These are phyloP conservation scores for Mastacembelus armatus DNA, from an alignment of 2,797 vertebrate genomes.

Conservation along the genomic window DNA sequence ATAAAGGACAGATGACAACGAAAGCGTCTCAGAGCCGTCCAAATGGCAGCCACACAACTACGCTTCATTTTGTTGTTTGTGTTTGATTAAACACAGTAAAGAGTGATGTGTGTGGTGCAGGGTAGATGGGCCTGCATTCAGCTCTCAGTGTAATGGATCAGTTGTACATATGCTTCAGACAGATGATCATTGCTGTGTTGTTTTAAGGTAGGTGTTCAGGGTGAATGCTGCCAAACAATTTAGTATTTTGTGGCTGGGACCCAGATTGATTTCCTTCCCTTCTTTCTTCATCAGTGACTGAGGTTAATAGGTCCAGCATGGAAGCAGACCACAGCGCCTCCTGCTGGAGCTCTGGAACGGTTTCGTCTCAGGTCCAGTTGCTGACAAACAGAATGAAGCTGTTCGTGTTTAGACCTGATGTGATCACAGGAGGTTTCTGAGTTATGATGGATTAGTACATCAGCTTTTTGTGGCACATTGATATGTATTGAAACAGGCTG, in stretches of 20 bases:
- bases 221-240: conserved; percentile 51
- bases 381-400: neutral
- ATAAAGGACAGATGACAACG: conserved; percentile 42
- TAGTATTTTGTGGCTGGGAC: conserved; percentile 25
- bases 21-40: conserved; percentile 45
- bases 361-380: neutral
- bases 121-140: neutral
- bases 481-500: neutral
- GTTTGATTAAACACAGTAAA: conserved; percentile 52
- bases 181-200: conserved; percentile 34
- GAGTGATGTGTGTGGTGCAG: conserved; percentile 8
- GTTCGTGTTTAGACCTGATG: neutral
- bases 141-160: conserved; percentile 44
- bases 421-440: neutral
- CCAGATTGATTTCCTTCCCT: conserved; percentile 49
- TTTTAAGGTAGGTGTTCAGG: conserved; percentile 42
- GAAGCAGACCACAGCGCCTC: conserved; percentile 23
- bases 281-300: conserved; percentile 25
- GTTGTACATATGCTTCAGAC: conserved; percentile 38
- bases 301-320: conserved; percentile 28
- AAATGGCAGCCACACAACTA: conserved; percentile 52
- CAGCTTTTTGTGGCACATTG: neutral
- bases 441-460: conserved; percentile 4
- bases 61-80: conserved; percentile 42
- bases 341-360: neutral